Percentiles rank a stretch among this genome's conserved stretches.
Evolutionary conservation across 2,888 invertebrate genomes (phyloP).

Genomic region (Seira ritae): DNA sequence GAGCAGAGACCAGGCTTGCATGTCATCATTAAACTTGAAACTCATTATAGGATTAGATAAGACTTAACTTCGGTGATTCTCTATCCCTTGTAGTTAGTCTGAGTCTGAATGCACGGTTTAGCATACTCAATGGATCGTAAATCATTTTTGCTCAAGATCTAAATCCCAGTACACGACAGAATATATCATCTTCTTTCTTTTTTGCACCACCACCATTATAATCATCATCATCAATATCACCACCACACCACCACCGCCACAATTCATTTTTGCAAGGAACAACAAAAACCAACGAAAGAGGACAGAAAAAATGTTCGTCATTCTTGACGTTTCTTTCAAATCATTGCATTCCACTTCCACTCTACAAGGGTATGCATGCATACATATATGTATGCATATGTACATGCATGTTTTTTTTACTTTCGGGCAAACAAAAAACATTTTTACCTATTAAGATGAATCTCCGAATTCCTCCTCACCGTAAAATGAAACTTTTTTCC

Average conservation of each 20-base stretch:
- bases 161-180: conserved; percentile 59
- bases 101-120: conserved; percentile 31
- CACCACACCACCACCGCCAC: conserved; percentile 24
- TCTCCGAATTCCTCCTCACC: no score
- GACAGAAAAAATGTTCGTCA: conserved; percentile 50
- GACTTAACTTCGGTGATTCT: conserved; percentile 13
- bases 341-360: no score
- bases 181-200: conserved; percentile 37
- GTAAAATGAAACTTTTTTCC: no score
- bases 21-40: conserved; percentile 53
- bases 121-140: conserved; percentile 61
- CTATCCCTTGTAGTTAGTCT: neutral
- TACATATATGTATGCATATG: neutral
- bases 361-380: neutral
- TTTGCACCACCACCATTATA: neutral
- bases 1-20: no score
- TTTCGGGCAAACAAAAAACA: neutral
- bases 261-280: neutral
- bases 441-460: no score
- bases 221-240: neutral
- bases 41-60: conserved; percentile 57
- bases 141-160: conserved; percentile 60
- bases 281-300: conserved; percentile 32
- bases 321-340: conserved; percentile 20
- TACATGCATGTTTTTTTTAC: neutral